Evolutionary conservation across 35 echinoderm and acorn worm species (phyloP).

Genomic region (Antedon bifida): DNA sequence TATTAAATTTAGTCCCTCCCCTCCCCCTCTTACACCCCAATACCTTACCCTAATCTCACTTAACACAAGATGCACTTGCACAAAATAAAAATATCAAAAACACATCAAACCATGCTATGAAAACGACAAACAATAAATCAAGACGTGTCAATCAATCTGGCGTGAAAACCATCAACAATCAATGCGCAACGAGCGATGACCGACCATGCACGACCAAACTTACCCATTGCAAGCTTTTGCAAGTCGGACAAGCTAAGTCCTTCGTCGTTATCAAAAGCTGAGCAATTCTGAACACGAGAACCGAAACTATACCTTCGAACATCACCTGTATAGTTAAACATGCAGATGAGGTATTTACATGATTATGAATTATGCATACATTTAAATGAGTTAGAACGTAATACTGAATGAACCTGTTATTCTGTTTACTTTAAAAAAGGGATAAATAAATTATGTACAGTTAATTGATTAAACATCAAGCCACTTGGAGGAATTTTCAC

Average conservation of each 20-base stretch:
- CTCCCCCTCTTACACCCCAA: too few relatives aligned
- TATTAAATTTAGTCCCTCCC: too few relatives aligned
- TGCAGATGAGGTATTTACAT: background rate
- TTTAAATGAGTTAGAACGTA: background rate
- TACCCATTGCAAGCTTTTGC: background rate
- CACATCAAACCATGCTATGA: too few relatives aligned
- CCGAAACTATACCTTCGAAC: background rate
- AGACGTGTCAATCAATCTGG: background rate
- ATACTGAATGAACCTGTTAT: too few relatives aligned
- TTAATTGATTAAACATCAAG: too few relatives aligned
- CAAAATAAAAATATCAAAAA: too few relatives aligned
- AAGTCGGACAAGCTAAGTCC: background rate
- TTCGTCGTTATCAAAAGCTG: background rate
- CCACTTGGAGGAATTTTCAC: too few relatives aligned
- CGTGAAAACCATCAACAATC: background rate
- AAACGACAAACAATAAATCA: background rate
- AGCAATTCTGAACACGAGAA: background rate
- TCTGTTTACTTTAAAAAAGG: too few relatives aligned
- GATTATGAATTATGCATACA: background rate
- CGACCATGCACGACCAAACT: background rate
- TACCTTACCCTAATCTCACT: too few relatives aligned
- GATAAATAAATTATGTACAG: too few relatives aligned
- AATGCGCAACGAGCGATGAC: background rate
- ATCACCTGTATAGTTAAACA: conserved; percentile 1
- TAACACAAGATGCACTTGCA: too few relatives aligned